Percentiles rank a stretch among this genome's conserved stretches.
Conservation (phyloP, 2,797 vertebrate genomes). For the Cynodonichthys magdalenae region DNA sequence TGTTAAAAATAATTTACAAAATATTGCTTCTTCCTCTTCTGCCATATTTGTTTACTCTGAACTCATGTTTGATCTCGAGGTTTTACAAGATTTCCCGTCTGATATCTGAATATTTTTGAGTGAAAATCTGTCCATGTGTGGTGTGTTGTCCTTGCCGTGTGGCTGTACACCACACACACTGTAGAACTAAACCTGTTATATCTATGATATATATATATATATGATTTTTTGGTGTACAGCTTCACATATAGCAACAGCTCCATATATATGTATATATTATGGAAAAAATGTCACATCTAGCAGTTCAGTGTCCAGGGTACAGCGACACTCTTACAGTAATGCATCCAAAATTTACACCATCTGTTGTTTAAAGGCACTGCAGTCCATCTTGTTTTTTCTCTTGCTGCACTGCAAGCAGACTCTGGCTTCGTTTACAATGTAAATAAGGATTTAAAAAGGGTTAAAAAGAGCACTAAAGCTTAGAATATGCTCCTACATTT, state of each 20-base stretch:
- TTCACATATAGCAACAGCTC: neutral
- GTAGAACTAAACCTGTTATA: no score
- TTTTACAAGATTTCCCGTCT: no score
- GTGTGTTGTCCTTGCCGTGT: no score
- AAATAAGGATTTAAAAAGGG: neutral
- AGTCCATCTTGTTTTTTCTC: slow-evolving; percentile 1
- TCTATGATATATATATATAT: no score
- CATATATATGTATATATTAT: neutral
- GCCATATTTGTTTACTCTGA: no score
- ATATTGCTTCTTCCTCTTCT: no score
- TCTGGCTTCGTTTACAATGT: no score
- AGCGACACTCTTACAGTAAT: neutral
- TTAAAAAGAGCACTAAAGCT: neutral
- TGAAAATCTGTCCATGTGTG: no score
- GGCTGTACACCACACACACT: no score
- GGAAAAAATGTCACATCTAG: neutral
- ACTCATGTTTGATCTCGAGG: no score
- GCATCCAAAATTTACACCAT: neutral
- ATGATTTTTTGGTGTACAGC: neutral
- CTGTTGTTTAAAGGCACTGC: neutral
- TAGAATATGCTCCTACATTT: neutral
- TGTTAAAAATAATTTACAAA: no score
- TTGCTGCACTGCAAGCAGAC: neutral
- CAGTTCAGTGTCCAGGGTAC: neutral
- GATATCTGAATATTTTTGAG: no score